Evolutionary conservation across 2,888 invertebrate genomes (phyloP), one percentile per base, ranked within the genome.

Genomic region (Tromatobia lineatoria): DNA sequence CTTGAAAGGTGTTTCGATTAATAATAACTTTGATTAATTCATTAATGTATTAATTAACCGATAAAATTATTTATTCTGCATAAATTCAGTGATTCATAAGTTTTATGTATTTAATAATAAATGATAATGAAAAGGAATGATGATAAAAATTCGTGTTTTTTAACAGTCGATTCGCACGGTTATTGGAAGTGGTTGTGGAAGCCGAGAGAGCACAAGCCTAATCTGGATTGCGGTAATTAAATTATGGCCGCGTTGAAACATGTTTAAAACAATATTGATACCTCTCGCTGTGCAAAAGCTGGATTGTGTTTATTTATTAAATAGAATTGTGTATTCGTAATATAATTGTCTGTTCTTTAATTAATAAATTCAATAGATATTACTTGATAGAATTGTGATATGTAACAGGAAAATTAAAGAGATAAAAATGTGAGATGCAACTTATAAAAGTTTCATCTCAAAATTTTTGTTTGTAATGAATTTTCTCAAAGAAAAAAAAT

Each of bases 141-240:
- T 42, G 20, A 20, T 6, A 18, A n/a, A 20, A 34, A 66, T 45
- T 59, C 11, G n/a, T 38, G 47, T 67, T 25, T 20, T 67, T 52
- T 20, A 15, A 47, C 83, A 94, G 94, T 89, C 79, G 93, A 94
- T 85, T 78, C 78, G 10, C 87, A 90, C 64, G 93, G 92, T 18
- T 87, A 86, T 47, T 91, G 91, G 90, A 88, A 88, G 52, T 91
- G 89, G 88, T 89, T 91, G 66, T 73, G 67, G n/a, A 86, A 80
- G 67, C 57, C 80, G 4, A 86, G 89, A 15, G 76, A 83, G 1
- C 20, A 86, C 73, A 73, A 70, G 29, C 77, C 85, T 23, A 79
- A 67, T 29, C 59, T 76, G 8, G 85, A 73, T 85, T 91, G 91
- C 75, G 89, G 91, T 91, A 74, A 79, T 71, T 15, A 45, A 52